Conservation (phyloP, 2,888 invertebrate genomes). For the Crematogaster levior region DNA sequence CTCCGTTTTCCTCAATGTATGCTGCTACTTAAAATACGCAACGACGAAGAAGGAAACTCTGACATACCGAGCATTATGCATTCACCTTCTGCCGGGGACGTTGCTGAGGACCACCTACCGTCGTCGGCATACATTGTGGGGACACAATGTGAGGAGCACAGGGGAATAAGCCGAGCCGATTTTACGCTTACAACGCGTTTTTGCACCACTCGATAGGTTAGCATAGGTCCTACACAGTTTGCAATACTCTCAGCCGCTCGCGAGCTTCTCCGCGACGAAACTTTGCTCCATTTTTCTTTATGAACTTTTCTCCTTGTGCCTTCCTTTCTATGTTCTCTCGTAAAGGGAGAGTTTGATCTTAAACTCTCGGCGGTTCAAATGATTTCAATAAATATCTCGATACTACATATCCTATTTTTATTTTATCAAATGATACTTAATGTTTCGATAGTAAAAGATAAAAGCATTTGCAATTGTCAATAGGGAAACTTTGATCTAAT, state of each 20-base stretch:
- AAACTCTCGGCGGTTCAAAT: not conserved
- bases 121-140: constrained; percentile 1
- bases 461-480: not conserved
- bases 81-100: constrained; percentile 28
- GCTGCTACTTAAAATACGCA: constrained; percentile 56
- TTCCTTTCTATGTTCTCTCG: not conserved
- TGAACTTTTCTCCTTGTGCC: not conserved
- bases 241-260: constrained; percentile 3
- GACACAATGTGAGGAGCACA: not conserved
- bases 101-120: not conserved
- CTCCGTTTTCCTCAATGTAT: not conserved
- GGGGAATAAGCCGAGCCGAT: constrained; percentile 14
- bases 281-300: constrained; percentile 12
- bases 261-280: not conserved
- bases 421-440: not conserved
- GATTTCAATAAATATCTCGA: not conserved
- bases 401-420: not conserved
- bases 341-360: not conserved
- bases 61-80: constrained; percentile 41
- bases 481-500: not conserved
- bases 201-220: constrained; percentile 24
- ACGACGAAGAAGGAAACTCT: constrained; percentile 36
- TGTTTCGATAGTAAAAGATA: not conserved
- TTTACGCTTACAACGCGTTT: constrained; percentile 46
- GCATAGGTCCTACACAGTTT: constrained; percentile 24